These are phyloP conservation scores for Mus spicilegus DNA, from an alignment of 2,113 vertebrate species.

Conservation along the genomic window DNA sequence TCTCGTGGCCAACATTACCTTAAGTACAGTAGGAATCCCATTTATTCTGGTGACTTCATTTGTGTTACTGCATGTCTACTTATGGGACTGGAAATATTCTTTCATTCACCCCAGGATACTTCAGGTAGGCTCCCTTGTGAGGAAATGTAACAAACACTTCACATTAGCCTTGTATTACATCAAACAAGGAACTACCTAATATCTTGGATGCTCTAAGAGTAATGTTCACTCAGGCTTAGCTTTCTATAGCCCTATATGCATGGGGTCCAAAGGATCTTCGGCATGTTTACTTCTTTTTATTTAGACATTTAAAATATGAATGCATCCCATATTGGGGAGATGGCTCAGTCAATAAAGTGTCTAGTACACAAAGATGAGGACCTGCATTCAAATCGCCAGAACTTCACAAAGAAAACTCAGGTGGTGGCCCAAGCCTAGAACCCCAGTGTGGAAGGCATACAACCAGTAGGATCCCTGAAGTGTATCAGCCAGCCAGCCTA, in stretches of 20 bases:
- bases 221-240: slow-evolving; percentile 61
- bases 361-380: no score
- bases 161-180: slow-evolving; percentile 56
- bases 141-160: slow-evolving; percentile 67
- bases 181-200: slow-evolving; percentile 67
- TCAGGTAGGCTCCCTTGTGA: slow-evolving; percentile 69
- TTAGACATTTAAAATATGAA: background rate
- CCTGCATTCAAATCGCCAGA: background rate
- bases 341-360: background rate
- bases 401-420: no score
- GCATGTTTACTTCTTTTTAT: background rate
- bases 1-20: background rate
- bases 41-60: background rate
- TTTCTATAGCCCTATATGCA: background rate
- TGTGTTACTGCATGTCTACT: slow-evolving; percentile 33
- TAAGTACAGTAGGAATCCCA: background rate
- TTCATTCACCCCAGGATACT: slow-evolving; percentile 63
- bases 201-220: slow-evolving; percentile 71
- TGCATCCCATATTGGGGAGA: background rate
- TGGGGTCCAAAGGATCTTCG: background rate
- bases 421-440: no score
- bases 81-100: slow-evolving; percentile 63
- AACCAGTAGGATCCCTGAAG: background rate
- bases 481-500: background rate
- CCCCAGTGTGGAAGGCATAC: background rate